Base-by-base conservation (phyloP, 2,113 vertebrate species). In the Xyliphius kryptos region DNA sequence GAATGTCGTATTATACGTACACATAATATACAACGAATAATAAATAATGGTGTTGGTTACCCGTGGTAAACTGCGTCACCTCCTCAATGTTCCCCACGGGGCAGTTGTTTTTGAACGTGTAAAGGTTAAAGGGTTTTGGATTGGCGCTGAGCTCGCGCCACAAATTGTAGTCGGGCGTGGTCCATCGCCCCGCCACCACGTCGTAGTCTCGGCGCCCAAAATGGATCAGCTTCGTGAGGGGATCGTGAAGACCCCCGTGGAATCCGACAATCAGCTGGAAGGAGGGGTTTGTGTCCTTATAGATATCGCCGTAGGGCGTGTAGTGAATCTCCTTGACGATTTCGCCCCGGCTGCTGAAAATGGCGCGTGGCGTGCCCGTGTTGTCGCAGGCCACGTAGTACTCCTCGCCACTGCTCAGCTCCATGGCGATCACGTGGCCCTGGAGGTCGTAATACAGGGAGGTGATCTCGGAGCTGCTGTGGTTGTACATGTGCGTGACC, bases 391-490 rank as follows among this genome's bases (percentile, higher is more conserved):
- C 93, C 2, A 97, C 92, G 1, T 97, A 97, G 83, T 93, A 98
- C 68, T 97, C 95, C 80, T 97, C 93, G 3, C 92, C 91, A 19
- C 92, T 97, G 87, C 94, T 98, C 75, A 97, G 80, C 80, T 97
- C 95, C 94, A 98, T 97, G 66, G 95, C 93, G 48, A 98, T 97
- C 72, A 97, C 91, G 67, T 97, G 94, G 50, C 94, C 95, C 79
- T 98, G 94, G 55, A 98, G 92, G 85, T 97, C 94, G 53, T 97
- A 97, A 82, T 98, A 97, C 0, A 97, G 84, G 7, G 94, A 97
- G 26, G 93, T 94, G 82, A 98, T 98, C 82, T 93, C 89, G 0
- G 88, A 92, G 81, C 92, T 97, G 1, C 77, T 90, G 79, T 97
- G 95, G 80, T 97, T 97, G 82, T 97, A 98, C 78, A 97, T 76